Evolutionary conservation across 2,113 vertebrate genomes (phyloP), one percentile per base, ranked within the genome.

Genomic region (Piliocolobus tephrosceles): DNA sequence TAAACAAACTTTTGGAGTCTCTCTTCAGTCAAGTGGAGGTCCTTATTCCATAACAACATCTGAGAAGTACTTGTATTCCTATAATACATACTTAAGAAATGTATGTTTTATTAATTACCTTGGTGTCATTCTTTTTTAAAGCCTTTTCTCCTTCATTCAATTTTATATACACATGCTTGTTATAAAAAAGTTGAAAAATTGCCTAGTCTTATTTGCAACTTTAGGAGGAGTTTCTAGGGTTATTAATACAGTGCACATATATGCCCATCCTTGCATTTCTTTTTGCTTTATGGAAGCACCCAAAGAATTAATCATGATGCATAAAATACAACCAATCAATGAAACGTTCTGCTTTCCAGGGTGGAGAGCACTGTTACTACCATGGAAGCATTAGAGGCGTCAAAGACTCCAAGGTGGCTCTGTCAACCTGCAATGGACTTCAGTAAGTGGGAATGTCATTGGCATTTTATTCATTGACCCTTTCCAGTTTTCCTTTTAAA

Each of bases 341-440:
- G 18, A 76, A 38, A 23, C 86, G 78, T 97, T 96, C 98, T 97
- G 85, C 52, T 38, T 94, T 79, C 79, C 90, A 99, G 99, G 99
- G 99, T 22, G 99, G 99, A 97, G 99, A 99, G 82, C 99, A 99
- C 98, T 99, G 99, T 97, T 99, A 99, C 98, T 99, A 99, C 97
- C 99, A 99, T 3, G 99, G 99, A 82, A 99, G 98, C 98, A 98
- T 99, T 98, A 99, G 99, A 98, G 99, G 99, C 35, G 98, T 99
- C 88, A 97, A 99, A 85, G 97, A 98, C 88, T 99, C 99, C 95
- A 99, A 92, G 86, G 99, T 98, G 92, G 99, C 99, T 93, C 98
- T 99, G 98, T 99, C 99, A 27, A 99, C 99, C 78, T 99, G 99
- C 98, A 99, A 99, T 70, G 99, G 99, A 95, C 99, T 99, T 98